Percentiles rank a stretch among this genome's conserved stretches.
Conservation (phyloP, 1,140 invertebrate genomes). For the Leptonema lineaticorne region DNA sequence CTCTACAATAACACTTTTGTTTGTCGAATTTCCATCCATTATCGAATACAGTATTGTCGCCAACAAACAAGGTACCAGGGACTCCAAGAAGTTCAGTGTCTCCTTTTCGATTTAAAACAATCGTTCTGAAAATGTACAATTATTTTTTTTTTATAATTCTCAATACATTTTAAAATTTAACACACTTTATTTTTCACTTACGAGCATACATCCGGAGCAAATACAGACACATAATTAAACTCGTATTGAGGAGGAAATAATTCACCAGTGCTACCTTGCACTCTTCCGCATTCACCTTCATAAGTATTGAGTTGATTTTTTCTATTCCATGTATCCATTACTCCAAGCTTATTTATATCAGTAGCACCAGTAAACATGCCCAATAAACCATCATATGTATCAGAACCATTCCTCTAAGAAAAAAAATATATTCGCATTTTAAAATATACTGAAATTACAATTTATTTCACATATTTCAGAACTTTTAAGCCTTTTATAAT, state of each 20-base stretch:
- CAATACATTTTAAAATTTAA: neutral
- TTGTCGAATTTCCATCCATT: constrained; percentile 31
- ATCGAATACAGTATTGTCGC: constrained; percentile 35
- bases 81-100: constrained; percentile 27
- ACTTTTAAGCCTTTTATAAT: too few species aligned
- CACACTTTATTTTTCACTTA: constrained; percentile 42
- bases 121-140: constrained; percentile 26
- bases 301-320: constrained; percentile 59
- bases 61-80: constrained; percentile 29
- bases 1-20: constrained; percentile 57
- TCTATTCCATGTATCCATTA: constrained; percentile 68
- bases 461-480: too few species aligned
- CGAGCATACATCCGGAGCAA: constrained; percentile 71
- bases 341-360: constrained; percentile 64
- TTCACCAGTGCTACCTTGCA: constrained; percentile 74
- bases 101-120: constrained; percentile 29
- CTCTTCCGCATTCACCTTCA: constrained; percentile 59
- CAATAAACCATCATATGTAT: constrained; percentile 71
- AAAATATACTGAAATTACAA: too few species aligned
- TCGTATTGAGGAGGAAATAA: constrained; percentile 69
- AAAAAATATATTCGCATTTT: constrained; percentile 9
- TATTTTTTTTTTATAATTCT: neutral
- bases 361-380: constrained; percentile 70
- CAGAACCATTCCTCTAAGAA: constrained; percentile 67
- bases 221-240: constrained; percentile 61